phyloP scores from a whole-genome alignment of 2,113 vertebrate species.

The Anolis sagrei region DNA sequence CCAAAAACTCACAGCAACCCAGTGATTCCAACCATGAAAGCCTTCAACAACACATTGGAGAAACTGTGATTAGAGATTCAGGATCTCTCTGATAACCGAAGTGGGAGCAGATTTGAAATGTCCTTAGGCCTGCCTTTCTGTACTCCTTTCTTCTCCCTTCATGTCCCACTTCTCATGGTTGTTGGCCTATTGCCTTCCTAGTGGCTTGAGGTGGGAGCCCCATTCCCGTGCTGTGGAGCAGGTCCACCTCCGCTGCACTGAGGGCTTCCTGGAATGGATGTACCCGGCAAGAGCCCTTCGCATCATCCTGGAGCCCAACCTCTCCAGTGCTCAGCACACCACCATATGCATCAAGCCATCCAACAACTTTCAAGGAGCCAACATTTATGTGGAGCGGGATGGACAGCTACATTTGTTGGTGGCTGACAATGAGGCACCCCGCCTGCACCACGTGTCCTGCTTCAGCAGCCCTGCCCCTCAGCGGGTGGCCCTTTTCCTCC shows the following conservation, averaged over 20 bases:
- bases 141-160: too few relatives aligned
- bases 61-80: not conserved
- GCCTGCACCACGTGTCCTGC: constrained; percentile 73
- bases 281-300: constrained; percentile 78
- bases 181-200: constrained; percentile 34
- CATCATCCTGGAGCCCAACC: constrained; percentile 79
- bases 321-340: constrained; percentile 60
- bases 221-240: constrained; percentile 76
- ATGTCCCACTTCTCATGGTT: not conserved
- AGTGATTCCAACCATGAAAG: too few relatives aligned
- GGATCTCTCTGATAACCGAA: not conserved
- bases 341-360: constrained; percentile 78
- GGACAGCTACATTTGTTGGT: constrained; percentile 75
- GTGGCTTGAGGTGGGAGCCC: constrained; percentile 71
- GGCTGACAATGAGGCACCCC: constrained; percentile 51
- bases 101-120: not conserved
- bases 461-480: constrained; percentile 66
- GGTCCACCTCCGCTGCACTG: constrained; percentile 79
- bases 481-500: constrained; percentile 78
- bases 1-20: too few relatives aligned
- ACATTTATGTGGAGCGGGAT: constrained; percentile 73
- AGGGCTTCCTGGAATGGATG: constrained; percentile 80
- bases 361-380: constrained; percentile 73
- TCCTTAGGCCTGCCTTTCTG: not conserved
- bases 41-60: too few relatives aligned